Percentiles rank a stretch among this genome's conserved stretches.
Evolutionary conservation across 2,113 vertebrate genomes (phyloP).

Genomic region (Gnathonemus longibarbis): DNA sequence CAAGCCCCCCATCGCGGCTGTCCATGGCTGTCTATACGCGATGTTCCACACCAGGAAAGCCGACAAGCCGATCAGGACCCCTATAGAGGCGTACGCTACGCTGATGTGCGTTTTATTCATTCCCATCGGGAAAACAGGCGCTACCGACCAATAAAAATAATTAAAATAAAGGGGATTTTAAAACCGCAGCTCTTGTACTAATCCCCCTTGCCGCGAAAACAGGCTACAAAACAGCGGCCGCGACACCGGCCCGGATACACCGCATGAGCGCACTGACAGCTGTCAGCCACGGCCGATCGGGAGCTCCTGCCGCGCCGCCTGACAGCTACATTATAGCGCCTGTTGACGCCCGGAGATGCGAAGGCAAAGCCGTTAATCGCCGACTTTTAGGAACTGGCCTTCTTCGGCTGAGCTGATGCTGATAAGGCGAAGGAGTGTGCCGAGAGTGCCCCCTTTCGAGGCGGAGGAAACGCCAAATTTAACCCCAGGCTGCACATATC

Average conservation of each 20-base stretch:
- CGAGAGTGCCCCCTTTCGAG: constrained; percentile 1
- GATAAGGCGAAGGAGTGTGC: background rate
- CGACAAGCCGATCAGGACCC: constrained; percentile 66
- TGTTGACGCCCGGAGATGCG: background rate
- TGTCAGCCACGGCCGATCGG: background rate
- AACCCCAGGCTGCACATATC: background rate
- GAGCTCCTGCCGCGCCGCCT: background rate
- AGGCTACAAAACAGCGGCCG: background rate
- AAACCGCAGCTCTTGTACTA: background rate
- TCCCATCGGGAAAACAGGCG: constrained; percentile 40
- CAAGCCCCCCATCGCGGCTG: constrained; percentile 80
- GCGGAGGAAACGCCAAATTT: background rate
- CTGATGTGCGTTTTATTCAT: constrained; percentile 58
- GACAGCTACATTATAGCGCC: background rate
- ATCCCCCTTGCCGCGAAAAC: background rate
- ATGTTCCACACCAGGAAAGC: constrained; percentile 79
- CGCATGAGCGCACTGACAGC: constrained; percentile 3
- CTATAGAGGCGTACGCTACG: constrained; percentile 65
- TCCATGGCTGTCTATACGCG: constrained; percentile 71
- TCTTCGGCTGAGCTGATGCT: background rate
- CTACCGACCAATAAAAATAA: background rate
- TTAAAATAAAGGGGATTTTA: background rate
- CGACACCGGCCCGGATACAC: background rate
- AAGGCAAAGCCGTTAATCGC: background rate
- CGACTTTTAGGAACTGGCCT: background rate